Evolutionary conservation across 37 sponge, comb jelly and placozoan genomes (phyloP), one percentile per base, ranked within the genome.

Genomic region (Hormiphora californensis): DNA sequence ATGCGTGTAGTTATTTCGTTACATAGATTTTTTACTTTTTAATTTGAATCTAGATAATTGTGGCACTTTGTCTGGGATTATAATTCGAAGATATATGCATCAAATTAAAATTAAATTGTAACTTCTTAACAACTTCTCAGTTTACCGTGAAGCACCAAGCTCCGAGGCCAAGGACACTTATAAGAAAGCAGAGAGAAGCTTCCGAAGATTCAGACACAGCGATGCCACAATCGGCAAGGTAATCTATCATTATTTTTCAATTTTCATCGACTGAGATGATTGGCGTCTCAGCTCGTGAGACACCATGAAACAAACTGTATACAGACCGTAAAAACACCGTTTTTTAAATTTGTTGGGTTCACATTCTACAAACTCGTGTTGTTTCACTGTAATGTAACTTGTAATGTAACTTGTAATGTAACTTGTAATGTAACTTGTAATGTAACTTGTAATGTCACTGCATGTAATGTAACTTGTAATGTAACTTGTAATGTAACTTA

Each of bases 161-260:
- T 73, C 81, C 3, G 81, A 73, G 38, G 43, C 43, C 21, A 33
- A 73, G 25, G 81, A 73, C 81, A 39, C 40, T 33, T 73, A 43
- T 46, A 73, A 73, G 81, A 36, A 33, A n/a, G 43, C n/a, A n/a
- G n/a, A 73, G 27, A 22, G 46, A 5, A 46, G 35, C 27, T 33
- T 33, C 23, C 81, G 43, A 28, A 73, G 43, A 19, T 73, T 73
- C 46, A 1, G 36, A 33, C 81, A 73, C 46, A 73, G 43, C 5
- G 39, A 43, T n/a, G 35, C 38, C 25, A 46, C 43, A 1, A 23
- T 73, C 1, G 38, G 81, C 81, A 73, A 46, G 81, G 81, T 73
- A 17, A 73, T 43, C n/a, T 1, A 21, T 57, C 61, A 28, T 57
- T 28, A 5, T 15, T 57, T 57, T 28, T 19, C 7, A 4, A 23